A percentile compares a stretch with the other conserved stretches of the same genome.
Evolutionary conservation across 2,113 vertebrate species (phyloP).

Genomic region (Cheilinus undulatus): DNA sequence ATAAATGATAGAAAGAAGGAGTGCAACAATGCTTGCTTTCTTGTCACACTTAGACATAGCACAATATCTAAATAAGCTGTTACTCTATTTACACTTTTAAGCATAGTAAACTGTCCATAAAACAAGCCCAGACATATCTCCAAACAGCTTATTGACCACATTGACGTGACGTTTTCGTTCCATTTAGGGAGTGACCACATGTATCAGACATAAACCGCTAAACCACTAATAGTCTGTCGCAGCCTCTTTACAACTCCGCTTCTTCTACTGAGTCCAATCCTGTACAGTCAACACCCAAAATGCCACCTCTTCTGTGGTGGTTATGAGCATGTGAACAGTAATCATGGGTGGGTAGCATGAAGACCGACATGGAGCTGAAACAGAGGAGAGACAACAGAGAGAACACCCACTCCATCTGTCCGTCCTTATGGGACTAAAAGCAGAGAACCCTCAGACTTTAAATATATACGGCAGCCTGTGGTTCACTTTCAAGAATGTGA

Average conservation of each 20-base stretch:
- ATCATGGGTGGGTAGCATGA: slow-evolving; percentile 53
- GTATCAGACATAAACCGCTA: slow-evolving; percentile 57
- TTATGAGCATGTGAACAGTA: slow-evolving; percentile 47
- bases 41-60: too few species aligned
- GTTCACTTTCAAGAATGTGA: slow-evolving; percentile 50
- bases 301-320: slow-evolving; percentile 58
- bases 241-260: slow-evolving; percentile 56
- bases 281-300: slow-evolving; percentile 61
- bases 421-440: slow-evolving; percentile 66
- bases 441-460: slow-evolving; percentile 63
- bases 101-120: too few species aligned
- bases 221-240: slow-evolving; percentile 71
- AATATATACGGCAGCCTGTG: slow-evolving; percentile 45
- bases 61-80: too few species aligned
- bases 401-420: slow-evolving; percentile 61
- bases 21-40: too few species aligned
- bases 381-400: slow-evolving; percentile 41
- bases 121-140: background rate
- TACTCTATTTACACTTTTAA: too few species aligned
- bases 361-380: slow-evolving; percentile 38
- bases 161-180: slow-evolving; percentile 41
- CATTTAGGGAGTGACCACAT: slow-evolving; percentile 71
- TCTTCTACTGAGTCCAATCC: slow-evolving; percentile 45
- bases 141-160: background rate
- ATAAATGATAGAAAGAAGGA: too few species aligned